Conservation (phyloP, 2,888 invertebrate genomes). For the Neoitamus cyanurus region DNA sequence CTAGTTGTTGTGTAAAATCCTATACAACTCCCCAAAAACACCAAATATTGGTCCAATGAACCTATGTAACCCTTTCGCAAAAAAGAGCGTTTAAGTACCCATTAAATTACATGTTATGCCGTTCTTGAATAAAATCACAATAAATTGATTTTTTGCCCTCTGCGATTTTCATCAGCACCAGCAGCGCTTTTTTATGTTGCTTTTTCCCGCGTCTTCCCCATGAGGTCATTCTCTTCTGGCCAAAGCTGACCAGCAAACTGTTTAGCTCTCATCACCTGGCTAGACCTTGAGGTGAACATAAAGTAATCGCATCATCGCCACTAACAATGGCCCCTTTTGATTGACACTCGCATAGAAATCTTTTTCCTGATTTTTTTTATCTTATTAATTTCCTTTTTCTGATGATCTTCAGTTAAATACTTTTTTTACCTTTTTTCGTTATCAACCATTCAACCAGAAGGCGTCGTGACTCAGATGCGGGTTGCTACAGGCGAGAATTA, state of each 20-base stretch:
- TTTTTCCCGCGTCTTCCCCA: background rate
- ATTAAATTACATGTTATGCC: background rate
- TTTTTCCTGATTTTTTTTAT: background rate
- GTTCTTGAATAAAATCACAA: constrained; percentile 1
- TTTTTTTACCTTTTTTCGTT: background rate
- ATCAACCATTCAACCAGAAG: background rate
- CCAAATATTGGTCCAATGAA: background rate
- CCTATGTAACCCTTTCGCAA: background rate
- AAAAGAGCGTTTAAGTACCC: background rate
- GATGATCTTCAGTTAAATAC: background rate
- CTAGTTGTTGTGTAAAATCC: too few relatives aligned
- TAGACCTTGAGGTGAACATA: background rate
- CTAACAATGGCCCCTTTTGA: background rate
- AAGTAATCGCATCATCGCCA: background rate
- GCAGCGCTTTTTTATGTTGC: background rate
- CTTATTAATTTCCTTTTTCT: background rate
- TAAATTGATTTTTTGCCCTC: background rate
- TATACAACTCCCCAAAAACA: background rate
- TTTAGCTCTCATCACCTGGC: background rate
- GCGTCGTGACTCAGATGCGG: background rate
- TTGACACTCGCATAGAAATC: background rate
- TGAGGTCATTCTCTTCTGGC: background rate
- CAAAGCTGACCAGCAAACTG: background rate
- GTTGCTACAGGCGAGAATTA: background rate
- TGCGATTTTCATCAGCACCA: background rate